phyloP scores from a whole-genome alignment of 2,797 vertebrate species.

The Lutjanus argentimaculatus region DNA sequence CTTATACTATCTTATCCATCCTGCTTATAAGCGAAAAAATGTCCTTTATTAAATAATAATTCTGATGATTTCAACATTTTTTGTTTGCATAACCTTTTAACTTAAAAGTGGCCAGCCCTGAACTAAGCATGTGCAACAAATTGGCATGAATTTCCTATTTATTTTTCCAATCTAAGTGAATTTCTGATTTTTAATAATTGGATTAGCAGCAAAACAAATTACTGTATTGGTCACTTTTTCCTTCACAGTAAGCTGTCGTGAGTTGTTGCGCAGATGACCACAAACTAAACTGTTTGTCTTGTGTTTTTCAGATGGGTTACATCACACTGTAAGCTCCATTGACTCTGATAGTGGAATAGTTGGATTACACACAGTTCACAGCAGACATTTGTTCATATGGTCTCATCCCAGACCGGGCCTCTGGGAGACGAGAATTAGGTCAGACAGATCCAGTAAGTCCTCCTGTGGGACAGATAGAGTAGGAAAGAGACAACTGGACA shows the following conservation, averaged over 20 bases:
- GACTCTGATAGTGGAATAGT: background rate
- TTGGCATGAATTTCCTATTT: background rate
- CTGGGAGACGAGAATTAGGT: conserved; percentile 50
- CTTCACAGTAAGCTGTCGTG: too few species aligned
- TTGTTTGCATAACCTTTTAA: too few species aligned
- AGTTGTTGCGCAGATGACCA: background rate
- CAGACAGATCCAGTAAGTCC: conserved; percentile 26
- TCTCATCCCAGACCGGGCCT: conserved; percentile 1
- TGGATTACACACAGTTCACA: conserved; percentile 11
- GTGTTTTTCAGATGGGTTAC: background rate
- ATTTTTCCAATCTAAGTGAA: conserved; percentile 3
- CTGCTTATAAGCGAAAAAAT: background rate
- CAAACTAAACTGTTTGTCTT: background rate
- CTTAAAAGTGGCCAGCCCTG: too few species aligned
- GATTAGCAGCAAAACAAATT: conserved; percentile 4
- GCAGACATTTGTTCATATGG: conserved; percentile 1
- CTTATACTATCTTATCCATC: background rate
- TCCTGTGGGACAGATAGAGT: conserved; percentile 42
- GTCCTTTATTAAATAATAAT: too few species aligned
- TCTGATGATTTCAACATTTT: too few species aligned
- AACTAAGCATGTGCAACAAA: too few species aligned
- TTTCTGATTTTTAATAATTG: conserved; percentile 5
- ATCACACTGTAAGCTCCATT: background rate
- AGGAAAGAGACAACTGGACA: conserved; percentile 46
- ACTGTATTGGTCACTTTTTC: background rate